phyloP scores from a whole-genome alignment of 1,140 invertebrate genomes.

The Dinothrombium tinctorium region DNA sequence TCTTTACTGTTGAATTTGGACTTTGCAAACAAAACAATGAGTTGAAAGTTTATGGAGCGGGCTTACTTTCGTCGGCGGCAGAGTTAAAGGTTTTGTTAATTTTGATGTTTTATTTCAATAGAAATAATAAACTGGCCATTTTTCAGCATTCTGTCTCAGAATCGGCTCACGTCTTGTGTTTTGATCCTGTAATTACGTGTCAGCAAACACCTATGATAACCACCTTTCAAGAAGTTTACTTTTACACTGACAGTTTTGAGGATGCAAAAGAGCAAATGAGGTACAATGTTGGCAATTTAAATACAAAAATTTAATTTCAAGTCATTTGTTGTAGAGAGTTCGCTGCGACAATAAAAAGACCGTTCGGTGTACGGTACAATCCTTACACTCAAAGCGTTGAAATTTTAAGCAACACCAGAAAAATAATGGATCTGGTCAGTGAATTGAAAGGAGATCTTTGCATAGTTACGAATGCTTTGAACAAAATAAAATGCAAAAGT shows the following conservation, averaged over 20 bases:
- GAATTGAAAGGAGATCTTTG: slow-evolving; percentile 81
- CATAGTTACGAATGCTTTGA: slow-evolving; percentile 55
- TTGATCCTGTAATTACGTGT: slow-evolving; percentile 63
- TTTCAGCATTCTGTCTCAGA: slow-evolving; percentile 67
- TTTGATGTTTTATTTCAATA: background rate
- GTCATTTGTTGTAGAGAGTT: slow-evolving; percentile 39
- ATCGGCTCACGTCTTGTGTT: slow-evolving; percentile 60
- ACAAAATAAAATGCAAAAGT: slow-evolving; percentile 1
- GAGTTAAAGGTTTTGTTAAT: slow-evolving; percentile 41
- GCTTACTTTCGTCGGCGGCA: slow-evolving; percentile 82
- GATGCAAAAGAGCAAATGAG: slow-evolving; percentile 89
- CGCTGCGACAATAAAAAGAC: slow-evolving; percentile 74
- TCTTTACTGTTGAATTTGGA: slow-evolving; percentile 97
- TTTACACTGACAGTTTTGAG: slow-evolving; percentile 79
- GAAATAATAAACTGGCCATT: slow-evolving; percentile 14
- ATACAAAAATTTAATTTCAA: background rate
- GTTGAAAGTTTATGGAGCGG: slow-evolving; percentile 84
- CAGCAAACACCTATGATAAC: slow-evolving; percentile 68
- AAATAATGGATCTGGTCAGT: slow-evolving; percentile 81
- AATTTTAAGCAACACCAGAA: slow-evolving; percentile 79
- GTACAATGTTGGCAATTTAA: slow-evolving; percentile 26
- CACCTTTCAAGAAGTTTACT: slow-evolving; percentile 56
- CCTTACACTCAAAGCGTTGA: slow-evolving; percentile 95
- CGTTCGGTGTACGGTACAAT: slow-evolving; percentile 90
- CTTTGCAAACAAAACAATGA: slow-evolving; percentile 71